Base-by-base conservation (phyloP, 2,113 vertebrate genomes). In the Neogale vison region DNA sequence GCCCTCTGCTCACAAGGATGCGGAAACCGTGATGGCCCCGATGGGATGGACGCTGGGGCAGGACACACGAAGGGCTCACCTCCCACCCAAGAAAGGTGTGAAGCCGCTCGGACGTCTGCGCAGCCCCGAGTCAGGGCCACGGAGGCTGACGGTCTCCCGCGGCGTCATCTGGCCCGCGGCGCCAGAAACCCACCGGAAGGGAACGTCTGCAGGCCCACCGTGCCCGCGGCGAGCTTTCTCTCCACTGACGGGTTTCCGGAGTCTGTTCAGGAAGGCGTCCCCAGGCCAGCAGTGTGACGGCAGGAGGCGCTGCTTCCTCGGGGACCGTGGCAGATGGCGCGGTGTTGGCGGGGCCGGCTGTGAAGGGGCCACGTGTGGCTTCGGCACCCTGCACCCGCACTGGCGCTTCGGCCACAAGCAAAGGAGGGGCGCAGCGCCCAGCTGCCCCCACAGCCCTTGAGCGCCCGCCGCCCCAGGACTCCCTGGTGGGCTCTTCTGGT, bases 201-300 rank as follows among this genome's bases (percentile, higher is more conserved):
- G 55, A 9, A n/a, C 1, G 12, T 15, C 42, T 17, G 31, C 29
- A 31, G 20, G 39, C 42, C 61, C 7, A 7, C 3, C 2, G 2
- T 3, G 1, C 21, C 2, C 13, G 13, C 3, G 0, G 0, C 0
- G 1, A 0, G 39, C 55, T 47, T 23, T 3, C 8, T 12, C 24
- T 3, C 7, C 1, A 5, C 29, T 1, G 1, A 10, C 29, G 9
- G 34, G 34, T 14, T 18, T 36, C 50, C 79, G 5, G 18, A 23
- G 20, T 24, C 10, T 10, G 8, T n/a, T 36, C 34, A 36, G 80
- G 42, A 31, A 0, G 31, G 13, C 3, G 11, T n/a, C 34, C 2
- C 34, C 2, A 1, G 34, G 72, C 11, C 57, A 1, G 31, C 31
- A n/a, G 57, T 21, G 17, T 0, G 4, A 21, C 0, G 4, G 12